These are phyloP conservation scores for Dasypus novemcinctus DNA, from an alignment of 2,113 vertebrate genomes.

Conservation along the genomic window DNA sequence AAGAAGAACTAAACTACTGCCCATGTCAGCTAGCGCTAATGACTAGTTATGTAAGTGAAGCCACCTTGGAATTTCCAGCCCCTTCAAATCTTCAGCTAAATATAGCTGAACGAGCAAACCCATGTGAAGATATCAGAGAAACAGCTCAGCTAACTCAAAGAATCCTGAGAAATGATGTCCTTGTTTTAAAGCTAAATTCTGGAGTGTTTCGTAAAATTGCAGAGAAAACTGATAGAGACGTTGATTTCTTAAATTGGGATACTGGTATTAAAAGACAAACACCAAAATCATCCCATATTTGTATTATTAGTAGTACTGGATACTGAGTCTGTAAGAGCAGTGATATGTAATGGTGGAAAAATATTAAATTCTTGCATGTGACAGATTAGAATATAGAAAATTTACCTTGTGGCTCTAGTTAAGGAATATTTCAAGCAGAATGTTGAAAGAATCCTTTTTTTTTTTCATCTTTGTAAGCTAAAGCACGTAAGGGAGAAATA, in stretches of 20 bases:
- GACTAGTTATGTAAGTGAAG: rapidly evolving
- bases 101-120: neutral
- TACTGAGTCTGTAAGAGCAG: neutral
- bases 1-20: neutral
- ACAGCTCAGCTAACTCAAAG: neutral
- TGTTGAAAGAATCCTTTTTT: neutral
- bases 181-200: neutral
- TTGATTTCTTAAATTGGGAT: neutral
- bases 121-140: neutral
- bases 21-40: neutral
- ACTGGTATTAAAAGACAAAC: neutral
- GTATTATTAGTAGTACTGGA: too few species aligned
- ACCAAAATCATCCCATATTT: too few species aligned
- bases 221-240: neutral
- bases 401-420: neutral
- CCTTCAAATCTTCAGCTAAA: neutral
- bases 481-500: neutral
- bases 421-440: neutral
- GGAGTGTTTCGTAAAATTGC: neutral
- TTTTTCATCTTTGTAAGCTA: neutral
- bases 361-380: neutral
- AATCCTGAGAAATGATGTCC: neutral
- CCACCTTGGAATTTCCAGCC: neutral
- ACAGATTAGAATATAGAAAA: neutral
- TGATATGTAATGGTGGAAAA: neutral